Evolutionary conservation across 1,140 invertebrate species (phyloP), one percentile per base, ranked within the genome.

Genomic region (Paramacrobiotus metropolitanus): DNA sequence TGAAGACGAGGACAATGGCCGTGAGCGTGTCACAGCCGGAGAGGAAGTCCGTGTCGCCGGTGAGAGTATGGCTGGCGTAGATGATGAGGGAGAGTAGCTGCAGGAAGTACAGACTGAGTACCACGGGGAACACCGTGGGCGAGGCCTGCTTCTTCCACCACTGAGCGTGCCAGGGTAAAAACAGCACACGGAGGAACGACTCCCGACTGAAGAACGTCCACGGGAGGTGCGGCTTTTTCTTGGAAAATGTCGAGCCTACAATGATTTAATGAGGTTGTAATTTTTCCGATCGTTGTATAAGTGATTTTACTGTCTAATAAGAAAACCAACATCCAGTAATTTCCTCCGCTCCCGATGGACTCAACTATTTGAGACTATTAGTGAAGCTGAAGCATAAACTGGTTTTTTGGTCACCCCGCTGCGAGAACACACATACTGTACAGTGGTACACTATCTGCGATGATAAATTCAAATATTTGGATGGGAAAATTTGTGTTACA

Each of bases 91-190:
- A 85, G 62, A 82, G 68, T 48, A 85, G 67, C 75, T 89, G 85
- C 31, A 85, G 73, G 24, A 80, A 67, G 73, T 88, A 91, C 15
- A 90, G 70, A n/a, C 80, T 68, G 21, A 88, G 72, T 59, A 90
- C 78, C 44, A 85, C 73, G 48, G 76, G 70, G 68, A 84, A 88
- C 55, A 86, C 81, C 55, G 76, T 73, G 2, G 72, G 72, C 15
- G 85, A 88, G 0, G 87, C 90, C 71, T 92, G 87, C 65, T 82
- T 80, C 28, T 82, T 80, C 87, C 87, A 93, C 87, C 88, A 93
- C 68, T 79, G 78, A 66, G 80, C 79, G 69, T 86, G 83, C 15
- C 85, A 74, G 1, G 89, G 89, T 61, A 92, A 76, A 68, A 92
- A 81, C 21, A 90, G 65, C 31, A 87, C 79, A 62, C 88, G 77